Evolutionary conservation across 2,797 vertebrate genomes (phyloP).

Genomic region (Coracias cyanogaster): DNA sequence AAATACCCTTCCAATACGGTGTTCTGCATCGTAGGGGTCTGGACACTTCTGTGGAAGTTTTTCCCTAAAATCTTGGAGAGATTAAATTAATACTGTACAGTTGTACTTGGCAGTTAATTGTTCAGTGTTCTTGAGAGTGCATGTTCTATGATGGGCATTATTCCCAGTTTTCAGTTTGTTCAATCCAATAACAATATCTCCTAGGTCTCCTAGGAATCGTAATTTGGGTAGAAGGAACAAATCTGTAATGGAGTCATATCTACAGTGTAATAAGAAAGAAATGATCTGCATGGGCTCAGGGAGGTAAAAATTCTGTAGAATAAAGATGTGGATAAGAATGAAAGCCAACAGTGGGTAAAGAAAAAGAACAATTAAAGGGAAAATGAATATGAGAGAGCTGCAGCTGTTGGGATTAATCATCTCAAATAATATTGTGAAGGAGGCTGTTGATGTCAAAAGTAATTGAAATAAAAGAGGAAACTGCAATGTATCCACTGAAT

Average conservation of each 20-base stretch:
- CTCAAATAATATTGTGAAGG: neutral
- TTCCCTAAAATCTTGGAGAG: neutral
- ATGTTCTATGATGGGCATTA: neutral
- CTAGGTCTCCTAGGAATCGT: neutral
- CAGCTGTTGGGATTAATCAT: neutral
- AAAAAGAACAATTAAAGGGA: neutral
- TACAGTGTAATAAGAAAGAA: neutral
- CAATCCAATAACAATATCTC: neutral
- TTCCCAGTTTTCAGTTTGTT: neutral
- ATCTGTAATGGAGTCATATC: neutral
- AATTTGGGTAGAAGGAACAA: neutral
- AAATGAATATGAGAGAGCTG: neutral
- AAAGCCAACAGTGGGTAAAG: neutral
- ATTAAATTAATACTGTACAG: neutral
- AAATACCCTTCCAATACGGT: neutral
- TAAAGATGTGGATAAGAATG: neutral
- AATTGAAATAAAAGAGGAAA: neutral
- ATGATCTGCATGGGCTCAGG: neutral
- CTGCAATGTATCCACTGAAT: neutral
- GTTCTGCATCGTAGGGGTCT: neutral
- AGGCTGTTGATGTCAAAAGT: neutral
- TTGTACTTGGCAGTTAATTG: neutral
- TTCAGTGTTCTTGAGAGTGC: neutral
- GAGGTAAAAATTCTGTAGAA: neutral
- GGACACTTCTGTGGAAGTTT: neutral